Conservation (phyloP, 2,888 invertebrate species). For the Meloe dianella region DNA sequence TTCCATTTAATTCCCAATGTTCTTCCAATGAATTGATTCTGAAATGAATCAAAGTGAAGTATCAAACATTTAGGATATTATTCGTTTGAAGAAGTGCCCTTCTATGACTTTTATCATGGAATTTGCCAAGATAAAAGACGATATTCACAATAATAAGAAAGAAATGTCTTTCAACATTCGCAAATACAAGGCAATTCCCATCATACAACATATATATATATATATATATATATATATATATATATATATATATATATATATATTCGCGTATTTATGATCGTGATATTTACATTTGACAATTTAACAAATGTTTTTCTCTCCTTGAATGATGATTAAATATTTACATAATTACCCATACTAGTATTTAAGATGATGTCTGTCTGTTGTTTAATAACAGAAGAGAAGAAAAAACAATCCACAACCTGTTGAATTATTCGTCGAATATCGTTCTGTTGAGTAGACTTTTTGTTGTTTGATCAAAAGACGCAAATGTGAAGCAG, state of each 20-base stretch:
- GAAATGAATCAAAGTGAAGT: no score
- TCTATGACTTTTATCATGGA: no score
- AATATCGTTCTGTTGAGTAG: no score
- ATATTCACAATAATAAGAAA: not conserved
- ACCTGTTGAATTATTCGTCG: not conserved
- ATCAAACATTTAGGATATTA: no score
- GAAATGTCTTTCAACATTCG: not conserved
- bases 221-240: no score
- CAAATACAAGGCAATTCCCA: not conserved
- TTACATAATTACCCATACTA: slow-evolving; percentile 20
- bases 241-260: not conserved
- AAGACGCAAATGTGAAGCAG: no score
- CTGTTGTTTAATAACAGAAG: not conserved
- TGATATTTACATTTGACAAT: slow-evolving; percentile 21
- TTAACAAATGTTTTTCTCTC: slow-evolving; percentile 21
- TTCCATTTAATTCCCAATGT: no score
- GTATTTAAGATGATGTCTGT: slow-evolving; percentile 5
- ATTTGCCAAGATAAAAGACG: no score
- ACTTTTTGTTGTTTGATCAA: no score
- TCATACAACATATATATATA: not conserved
- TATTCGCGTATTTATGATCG: slow-evolving; percentile 22
- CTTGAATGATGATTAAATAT: slow-evolving; percentile 21
- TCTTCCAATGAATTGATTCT: no score
- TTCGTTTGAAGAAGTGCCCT: no score
- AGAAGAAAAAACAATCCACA: not conserved